Percentiles rank a stretch among this genome's conserved stretches.
These are phyloP conservation scores for Premnoplex brunnescens DNA, from an alignment of 2,797 vertebrate genomes.

Conservation along the genomic window DNA sequence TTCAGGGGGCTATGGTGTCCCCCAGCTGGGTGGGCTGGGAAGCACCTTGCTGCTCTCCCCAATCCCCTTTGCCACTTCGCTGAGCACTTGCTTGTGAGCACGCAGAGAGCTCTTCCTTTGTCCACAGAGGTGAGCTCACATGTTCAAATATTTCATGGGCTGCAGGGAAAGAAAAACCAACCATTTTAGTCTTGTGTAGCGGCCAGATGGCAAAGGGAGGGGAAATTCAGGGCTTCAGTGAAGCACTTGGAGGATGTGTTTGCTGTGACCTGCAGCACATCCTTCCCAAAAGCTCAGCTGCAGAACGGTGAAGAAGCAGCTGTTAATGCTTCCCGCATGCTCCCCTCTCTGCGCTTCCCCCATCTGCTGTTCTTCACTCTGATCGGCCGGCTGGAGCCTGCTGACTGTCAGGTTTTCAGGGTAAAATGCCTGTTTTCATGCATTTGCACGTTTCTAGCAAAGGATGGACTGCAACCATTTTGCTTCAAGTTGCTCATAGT, in stretches of 20 bases:
- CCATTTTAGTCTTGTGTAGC: not conserved
- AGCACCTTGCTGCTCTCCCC: not conserved
- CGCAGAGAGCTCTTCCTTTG: not conserved
- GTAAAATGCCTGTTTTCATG: not conserved
- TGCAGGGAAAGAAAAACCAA: not conserved
- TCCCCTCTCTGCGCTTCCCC: not conserved
- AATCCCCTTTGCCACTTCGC: not conserved
- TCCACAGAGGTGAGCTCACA: not conserved
- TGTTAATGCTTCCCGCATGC: not conserved
- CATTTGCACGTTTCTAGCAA: not conserved
- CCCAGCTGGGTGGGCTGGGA: not conserved
- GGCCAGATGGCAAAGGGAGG: conserved; percentile 4
- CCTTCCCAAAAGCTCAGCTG: conserved; percentile 21
- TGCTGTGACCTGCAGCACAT: conserved; percentile 16
- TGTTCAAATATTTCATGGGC: not conserved
- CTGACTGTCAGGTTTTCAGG: not conserved
- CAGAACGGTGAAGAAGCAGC: not conserved
- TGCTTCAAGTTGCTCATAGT: not conserved
- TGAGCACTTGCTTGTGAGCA: not conserved
- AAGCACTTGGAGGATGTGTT: not conserved
- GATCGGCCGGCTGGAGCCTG: not conserved
- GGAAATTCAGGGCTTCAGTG: not conserved
- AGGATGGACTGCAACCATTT: not conserved
- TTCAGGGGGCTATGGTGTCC: not conserved
- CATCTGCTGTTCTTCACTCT: not conserved